Conservation (phyloP, 2,888 invertebrate genomes). For the Ophonus ardosiacus region DNA sequence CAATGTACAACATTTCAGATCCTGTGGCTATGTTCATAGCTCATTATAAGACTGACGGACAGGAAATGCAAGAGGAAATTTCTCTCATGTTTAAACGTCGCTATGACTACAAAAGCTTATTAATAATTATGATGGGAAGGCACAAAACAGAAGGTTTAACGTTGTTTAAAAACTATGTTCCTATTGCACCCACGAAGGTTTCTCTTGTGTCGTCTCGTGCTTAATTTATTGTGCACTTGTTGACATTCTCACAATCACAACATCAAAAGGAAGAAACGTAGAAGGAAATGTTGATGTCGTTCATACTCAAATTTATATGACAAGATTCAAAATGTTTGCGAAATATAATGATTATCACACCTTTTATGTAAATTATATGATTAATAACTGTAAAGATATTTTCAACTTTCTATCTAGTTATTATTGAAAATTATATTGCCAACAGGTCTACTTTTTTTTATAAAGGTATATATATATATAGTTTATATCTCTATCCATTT, state of each 20-base stretch:
- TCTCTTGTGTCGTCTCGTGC: neutral
- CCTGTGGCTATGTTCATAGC: constrained; percentile 25
- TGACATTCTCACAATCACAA: neutral
- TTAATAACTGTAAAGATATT: no score
- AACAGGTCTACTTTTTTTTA: no score
- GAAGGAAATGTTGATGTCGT: no score
- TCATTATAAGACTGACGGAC: constrained; percentile 47
- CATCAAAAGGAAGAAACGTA: neutral
- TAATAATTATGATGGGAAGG: constrained; percentile 51
- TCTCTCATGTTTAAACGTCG: constrained; percentile 55
- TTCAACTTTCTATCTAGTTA: no score
- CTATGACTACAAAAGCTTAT: constrained; percentile 45
- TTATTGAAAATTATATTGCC: no score
- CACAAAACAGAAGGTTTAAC: neutral
- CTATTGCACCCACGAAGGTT: neutral
- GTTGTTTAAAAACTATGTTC: neutral
- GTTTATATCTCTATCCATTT: no score
- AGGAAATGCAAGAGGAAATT: constrained; percentile 59
- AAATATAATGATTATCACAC: no score
- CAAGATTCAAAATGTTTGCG: no score
- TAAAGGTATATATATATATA: no score
- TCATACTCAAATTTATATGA: no score
- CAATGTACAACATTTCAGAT: neutral
- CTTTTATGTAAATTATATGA: no score
- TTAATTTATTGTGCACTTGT: neutral